Percentiles rank a stretch among this genome's conserved stretches.
phyloP scores from a whole-genome alignment of 2,113 vertebrate species.

The Hyaena hyaena region DNA sequence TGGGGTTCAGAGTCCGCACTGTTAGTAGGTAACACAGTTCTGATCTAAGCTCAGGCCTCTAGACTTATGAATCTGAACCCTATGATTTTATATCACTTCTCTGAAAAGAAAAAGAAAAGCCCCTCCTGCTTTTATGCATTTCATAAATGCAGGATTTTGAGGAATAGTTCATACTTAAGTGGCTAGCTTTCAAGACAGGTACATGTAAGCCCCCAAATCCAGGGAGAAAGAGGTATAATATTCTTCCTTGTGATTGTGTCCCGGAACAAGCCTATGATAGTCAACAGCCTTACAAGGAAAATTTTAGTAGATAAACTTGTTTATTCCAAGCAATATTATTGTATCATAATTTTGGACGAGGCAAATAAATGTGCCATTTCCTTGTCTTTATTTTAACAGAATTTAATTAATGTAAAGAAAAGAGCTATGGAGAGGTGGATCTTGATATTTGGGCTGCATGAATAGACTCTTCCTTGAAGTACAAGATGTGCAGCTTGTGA shows the following conservation, averaged over 20 bases:
- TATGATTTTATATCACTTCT: background rate
- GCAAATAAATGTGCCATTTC: background rate
- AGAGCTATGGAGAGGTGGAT: background rate
- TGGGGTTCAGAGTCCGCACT: background rate
- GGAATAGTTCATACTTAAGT: background rate
- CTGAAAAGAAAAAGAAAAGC: background rate
- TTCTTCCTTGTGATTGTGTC: background rate
- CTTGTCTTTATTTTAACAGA: background rate
- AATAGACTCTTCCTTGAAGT: background rate
- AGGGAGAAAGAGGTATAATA: background rate
- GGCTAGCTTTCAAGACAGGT: background rate
- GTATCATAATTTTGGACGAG: background rate
- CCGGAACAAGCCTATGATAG: background rate
- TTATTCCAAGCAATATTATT: background rate
- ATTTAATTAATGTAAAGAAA: background rate
- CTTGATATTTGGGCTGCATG: background rate
- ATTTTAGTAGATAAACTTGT: background rate
- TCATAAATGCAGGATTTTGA: constrained; percentile 15
- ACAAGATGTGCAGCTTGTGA: background rate
- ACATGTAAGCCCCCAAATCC: background rate
- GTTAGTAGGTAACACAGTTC: background rate
- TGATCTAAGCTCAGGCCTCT: background rate
- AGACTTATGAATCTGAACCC: background rate
- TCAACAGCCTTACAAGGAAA: background rate
- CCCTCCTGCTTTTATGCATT: background rate